Evolutionary conservation across 1,140 invertebrate genomes (phyloP).

Genomic region (Drosophila nigrodunni): DNA sequence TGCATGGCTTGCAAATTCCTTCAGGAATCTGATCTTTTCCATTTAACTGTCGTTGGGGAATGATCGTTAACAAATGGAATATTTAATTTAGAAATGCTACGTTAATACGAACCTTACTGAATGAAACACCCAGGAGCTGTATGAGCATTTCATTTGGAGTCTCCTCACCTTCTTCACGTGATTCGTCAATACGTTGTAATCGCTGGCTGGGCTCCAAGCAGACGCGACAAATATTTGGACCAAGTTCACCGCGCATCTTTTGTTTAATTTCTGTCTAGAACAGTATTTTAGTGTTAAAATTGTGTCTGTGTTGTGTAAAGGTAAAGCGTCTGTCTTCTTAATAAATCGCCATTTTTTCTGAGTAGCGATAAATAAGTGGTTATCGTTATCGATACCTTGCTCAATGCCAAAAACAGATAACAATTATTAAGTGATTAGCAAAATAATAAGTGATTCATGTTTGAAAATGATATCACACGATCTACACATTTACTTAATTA

Average conservation of each 20-base stretch:
- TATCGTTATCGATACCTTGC: slow-evolving; percentile 23
- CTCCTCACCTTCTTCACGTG: slow-evolving; percentile 77
- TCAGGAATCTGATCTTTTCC: slow-evolving; percentile 67
- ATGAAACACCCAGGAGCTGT: slow-evolving; percentile 63
- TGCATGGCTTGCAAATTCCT: slow-evolving; percentile 73
- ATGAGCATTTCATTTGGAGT: slow-evolving; percentile 78
- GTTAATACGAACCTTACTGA: slow-evolving; percentile 60
- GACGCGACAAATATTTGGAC: slow-evolving; percentile 71
- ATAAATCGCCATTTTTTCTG: slow-evolving; percentile 67
- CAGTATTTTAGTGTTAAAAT: slow-evolving; percentile 80
- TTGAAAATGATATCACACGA: not conserved
- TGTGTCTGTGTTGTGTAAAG: slow-evolving; percentile 77
- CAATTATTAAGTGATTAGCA: not conserved
- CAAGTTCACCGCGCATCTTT: slow-evolving; percentile 67
- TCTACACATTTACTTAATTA: too few species aligned
- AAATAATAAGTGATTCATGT: not conserved
- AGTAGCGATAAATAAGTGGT: slow-evolving; percentile 37
- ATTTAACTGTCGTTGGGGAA: slow-evolving; percentile 49
- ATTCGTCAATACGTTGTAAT: slow-evolving; percentile 66
- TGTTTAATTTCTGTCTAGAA: slow-evolving; percentile 61
- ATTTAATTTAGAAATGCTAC: not conserved
- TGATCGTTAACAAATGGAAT: not conserved
- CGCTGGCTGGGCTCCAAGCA: slow-evolving; percentile 64
- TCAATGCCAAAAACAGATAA: slow-evolving; percentile 13
- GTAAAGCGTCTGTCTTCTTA: slow-evolving; percentile 59